These are phyloP conservation scores for Callosobruchus maculatus DNA, from an alignment of 2,888 invertebrate genomes.

Conservation along the genomic window DNA sequence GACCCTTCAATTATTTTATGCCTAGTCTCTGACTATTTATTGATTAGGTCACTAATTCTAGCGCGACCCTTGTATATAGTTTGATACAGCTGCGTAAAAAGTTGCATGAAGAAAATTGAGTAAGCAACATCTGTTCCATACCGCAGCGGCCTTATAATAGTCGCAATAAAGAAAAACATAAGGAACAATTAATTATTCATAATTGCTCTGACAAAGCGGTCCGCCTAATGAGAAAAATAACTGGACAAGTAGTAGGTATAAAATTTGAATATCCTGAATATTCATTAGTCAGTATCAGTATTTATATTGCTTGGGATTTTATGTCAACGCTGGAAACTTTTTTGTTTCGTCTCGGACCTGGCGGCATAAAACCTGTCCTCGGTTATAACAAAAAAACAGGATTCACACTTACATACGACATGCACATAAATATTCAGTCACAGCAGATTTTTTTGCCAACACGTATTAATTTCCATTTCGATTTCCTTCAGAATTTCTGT, in stretches of 20 bases:
- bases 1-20: too few species aligned
- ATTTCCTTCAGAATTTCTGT: neutral
- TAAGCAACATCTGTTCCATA: neutral
- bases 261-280: constrained; percentile 1
- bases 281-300: neutral
- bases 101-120: neutral
- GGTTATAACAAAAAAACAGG: neutral
- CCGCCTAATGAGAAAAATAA: neutral
- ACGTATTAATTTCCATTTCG: neutral
- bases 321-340: neutral
- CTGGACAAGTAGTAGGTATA: constrained; percentile 1
- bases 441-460: neutral
- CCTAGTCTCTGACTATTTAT: too few species aligned
- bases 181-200: neutral
- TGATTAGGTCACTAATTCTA: too few species aligned
- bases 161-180: neutral
- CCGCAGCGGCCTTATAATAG: neutral
- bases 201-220: neutral
- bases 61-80: too few species aligned
- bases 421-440: neutral
- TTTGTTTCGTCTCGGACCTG: neutral
- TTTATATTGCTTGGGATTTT: neutral
- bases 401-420: neutral
- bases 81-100: neutral
- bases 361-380: neutral